These are phyloP conservation scores for Meliscaeva auricollis DNA, from an alignment of 2,888 invertebrate genomes.

Conservation along the genomic window DNA sequence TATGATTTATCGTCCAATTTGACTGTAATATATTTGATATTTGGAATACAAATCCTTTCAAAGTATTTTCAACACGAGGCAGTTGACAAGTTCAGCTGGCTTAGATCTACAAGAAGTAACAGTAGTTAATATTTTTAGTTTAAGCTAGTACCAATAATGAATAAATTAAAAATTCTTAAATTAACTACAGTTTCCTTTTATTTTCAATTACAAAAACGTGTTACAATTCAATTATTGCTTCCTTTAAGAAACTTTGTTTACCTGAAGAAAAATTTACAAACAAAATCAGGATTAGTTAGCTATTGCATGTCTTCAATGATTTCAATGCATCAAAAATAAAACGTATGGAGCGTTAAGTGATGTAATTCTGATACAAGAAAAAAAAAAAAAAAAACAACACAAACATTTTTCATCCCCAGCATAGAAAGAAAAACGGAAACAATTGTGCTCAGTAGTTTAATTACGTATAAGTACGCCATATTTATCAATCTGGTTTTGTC, in stretches of 20 bases:
- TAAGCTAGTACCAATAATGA: too few species aligned
- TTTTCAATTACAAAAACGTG: neutral
- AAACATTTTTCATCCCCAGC: constrained; percentile 12
- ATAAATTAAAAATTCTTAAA: too few species aligned
- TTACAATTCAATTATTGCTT: neutral
- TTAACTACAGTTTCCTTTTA: neutral
- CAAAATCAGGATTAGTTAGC: neutral
- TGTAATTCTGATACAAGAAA: constrained; percentile 20
- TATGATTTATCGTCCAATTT: too few species aligned
- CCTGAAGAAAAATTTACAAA: neutral
- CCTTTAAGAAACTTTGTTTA: neutral
- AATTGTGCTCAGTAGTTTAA: neutral
- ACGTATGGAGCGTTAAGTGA: neutral
- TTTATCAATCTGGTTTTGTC: neutral
- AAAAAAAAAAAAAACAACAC: too few species aligned
- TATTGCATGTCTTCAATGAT: neutral
- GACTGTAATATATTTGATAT: too few species aligned
- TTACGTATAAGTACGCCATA: neutral
- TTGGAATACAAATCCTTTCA: too few species aligned
- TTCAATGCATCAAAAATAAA: neutral
- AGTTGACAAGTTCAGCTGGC: too few species aligned
- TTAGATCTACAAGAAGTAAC: too few species aligned
- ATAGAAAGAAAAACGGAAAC: constrained; percentile 2
- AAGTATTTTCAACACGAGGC: too few species aligned
- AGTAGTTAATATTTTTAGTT: too few species aligned